phyloP scores from a whole-genome alignment of 2,113 vertebrate species.

The Casuarius casuarius region DNA sequence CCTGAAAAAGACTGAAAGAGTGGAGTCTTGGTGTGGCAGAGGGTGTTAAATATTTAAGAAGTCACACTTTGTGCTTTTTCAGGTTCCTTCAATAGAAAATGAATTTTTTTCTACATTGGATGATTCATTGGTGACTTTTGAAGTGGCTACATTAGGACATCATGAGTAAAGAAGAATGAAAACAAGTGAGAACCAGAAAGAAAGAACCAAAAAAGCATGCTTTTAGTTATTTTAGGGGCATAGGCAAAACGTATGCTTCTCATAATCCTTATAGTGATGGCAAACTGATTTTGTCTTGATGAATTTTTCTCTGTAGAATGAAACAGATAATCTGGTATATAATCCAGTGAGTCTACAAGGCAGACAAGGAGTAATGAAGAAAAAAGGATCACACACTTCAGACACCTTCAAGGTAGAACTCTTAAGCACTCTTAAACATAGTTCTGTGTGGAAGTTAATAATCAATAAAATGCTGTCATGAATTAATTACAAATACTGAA shows the following conservation, averaged over 20 bases:
- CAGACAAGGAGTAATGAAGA: accelerated
- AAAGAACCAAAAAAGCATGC: not conserved
- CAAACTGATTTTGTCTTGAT: not conserved
- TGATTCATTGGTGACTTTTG: not conserved
- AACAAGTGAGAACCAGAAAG: not conserved
- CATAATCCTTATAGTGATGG: not conserved
- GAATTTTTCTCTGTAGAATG: not conserved
- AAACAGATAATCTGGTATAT: not conserved
- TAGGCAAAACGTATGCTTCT: not conserved
- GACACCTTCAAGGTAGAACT: not conserved
- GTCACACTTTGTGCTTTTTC: not conserved
- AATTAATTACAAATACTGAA: not conserved
- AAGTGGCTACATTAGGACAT: not conserved
- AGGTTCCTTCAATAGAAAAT: not conserved
- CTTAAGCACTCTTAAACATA: not conserved
- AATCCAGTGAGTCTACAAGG: accelerated
- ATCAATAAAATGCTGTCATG: not conserved
- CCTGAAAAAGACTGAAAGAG: not conserved
- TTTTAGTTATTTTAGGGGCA: not conserved
- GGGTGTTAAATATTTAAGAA: not conserved
- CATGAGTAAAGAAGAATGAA: not conserved
- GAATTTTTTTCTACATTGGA: not conserved
- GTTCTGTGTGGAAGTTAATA: not conserved
- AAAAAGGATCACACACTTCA: not conserved
- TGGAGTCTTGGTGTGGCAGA: not conserved